These are phyloP conservation scores for Anguilla megastoma DNA, from an alignment of 2,797 vertebrate species.

Conservation along the genomic window DNA sequence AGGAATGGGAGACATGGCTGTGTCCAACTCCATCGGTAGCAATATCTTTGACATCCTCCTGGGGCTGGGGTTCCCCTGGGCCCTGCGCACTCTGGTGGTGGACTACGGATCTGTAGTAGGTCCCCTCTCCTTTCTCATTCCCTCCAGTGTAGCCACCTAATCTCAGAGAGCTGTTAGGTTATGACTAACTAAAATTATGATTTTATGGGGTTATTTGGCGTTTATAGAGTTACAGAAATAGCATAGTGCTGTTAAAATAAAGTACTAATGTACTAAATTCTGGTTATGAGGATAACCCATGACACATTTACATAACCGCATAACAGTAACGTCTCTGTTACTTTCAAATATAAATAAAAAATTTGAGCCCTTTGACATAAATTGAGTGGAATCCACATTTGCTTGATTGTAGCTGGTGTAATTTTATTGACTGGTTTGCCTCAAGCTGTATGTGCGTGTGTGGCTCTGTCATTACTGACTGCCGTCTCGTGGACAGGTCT, in stretches of 20 bases:
- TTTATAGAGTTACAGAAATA: neutral
- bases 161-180: neutral
- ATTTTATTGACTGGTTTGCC: neutral
- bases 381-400: neutral
- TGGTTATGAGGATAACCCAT: neutral
- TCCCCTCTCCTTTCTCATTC: neutral
- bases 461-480: conserved; percentile 13
- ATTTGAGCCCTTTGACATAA: neutral
- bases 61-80: conserved; percentile 79
- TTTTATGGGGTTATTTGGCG: neutral
- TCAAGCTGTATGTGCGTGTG: neutral
- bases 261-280: neutral
- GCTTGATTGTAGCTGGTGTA: neutral
- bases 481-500: conserved; percentile 58
- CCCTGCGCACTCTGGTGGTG: conserved; percentile 75
- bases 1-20: conserved; percentile 83
- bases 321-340: neutral
- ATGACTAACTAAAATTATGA: neutral
- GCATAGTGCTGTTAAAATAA: neutral
- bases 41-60: conserved; percentile 82
- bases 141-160: neutral
- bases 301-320: neutral
- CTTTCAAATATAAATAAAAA: neutral
- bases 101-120: conserved; percentile 72
- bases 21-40: conserved; percentile 81